Conservation (phyloP, 2,113 vertebrate species). For the Coturnix japonica region DNA sequence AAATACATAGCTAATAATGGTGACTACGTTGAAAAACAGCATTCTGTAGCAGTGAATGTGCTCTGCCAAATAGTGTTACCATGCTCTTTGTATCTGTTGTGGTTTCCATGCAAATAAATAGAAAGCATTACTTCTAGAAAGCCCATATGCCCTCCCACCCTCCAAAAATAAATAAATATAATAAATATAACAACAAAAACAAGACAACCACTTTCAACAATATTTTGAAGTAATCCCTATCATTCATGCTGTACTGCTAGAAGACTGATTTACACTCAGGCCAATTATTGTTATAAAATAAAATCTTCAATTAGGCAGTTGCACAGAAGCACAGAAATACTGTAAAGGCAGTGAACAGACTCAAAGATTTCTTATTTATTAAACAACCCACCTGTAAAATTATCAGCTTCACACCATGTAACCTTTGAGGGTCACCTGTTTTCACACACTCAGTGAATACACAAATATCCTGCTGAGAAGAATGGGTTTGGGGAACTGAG, state of each 20-base stretch:
- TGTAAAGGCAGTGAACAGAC: not conserved
- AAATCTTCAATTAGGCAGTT: not conserved
- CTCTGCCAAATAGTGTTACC: too few species aligned
- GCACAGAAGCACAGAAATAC: not conserved
- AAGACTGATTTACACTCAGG: not conserved
- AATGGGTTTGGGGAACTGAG: not conserved
- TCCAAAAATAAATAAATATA: too few species aligned
- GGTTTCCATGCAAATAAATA: too few species aligned
- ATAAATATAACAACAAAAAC: not conserved
- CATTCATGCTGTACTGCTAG: not conserved
- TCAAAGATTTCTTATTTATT: not conserved
- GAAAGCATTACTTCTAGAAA: too few species aligned
- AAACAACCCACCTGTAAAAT: not conserved
- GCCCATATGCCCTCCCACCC: too few species aligned
- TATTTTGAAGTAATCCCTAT: not conserved
- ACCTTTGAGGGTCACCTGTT: not conserved
- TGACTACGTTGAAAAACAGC: too few species aligned
- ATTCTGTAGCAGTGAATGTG: too few species aligned
- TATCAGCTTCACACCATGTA: not conserved
- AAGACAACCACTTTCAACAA: accelerated
- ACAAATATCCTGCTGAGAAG: not conserved
- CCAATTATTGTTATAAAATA: not conserved
- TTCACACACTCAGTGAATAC: not conserved
- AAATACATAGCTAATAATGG: too few species aligned
- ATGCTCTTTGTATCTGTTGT: too few species aligned